Evolutionary conservation across 2,797 vertebrate species (phyloP), one percentile per base, ranked within the genome.

Genomic region (Schizopygopsis pylzovi): DNA sequence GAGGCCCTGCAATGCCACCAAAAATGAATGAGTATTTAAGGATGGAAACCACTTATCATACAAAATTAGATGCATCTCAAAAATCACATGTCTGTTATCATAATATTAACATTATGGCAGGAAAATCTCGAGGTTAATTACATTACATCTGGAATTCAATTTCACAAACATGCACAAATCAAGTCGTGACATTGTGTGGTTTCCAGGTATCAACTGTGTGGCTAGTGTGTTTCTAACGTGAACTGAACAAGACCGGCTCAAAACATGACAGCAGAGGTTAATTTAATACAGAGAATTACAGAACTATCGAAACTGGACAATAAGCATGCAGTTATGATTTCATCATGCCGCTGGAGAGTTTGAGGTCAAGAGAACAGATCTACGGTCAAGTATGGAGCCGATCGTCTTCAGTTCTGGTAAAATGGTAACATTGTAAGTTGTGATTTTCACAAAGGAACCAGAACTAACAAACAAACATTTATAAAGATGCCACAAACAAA

Each of bases 41-140:
- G 8, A 84, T 41, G 37, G 39, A 45, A 71, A 70, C 12, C 61
- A 49, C 56, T 75, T 73, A 25, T 56, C 81, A 72, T 72, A 25
- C 49, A 15, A 79, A 79, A 80, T 85, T 63, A 47, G 56, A 85
- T 20, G 47, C 22, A 52, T 77, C 73, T 63, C 41, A 25, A 79
- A 85, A 63, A 81, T 73, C 84, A 85, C 77, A 73, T 85, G 84
- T 49, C 56, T 11, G 67, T 73, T 63, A 81, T 73, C 56, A 79
- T 85, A 47, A 65, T 52, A 75, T 85, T 80, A 81, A 49, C 43
- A 73, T 73, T 63, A 65, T 81, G 67, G 67, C 54, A 65, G 68
- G 16, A 71, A 73, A 81, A 39, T 39, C 77, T 65, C 65, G 84
- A 72, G 54, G 78, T 81, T 63, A 52, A 85, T 47, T 13, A 1